Evolutionary conservation across 1,140 invertebrate genomes (phyloP), one percentile per base, ranked within the genome.

Genomic region (Acromyrmex echinatior): DNA sequence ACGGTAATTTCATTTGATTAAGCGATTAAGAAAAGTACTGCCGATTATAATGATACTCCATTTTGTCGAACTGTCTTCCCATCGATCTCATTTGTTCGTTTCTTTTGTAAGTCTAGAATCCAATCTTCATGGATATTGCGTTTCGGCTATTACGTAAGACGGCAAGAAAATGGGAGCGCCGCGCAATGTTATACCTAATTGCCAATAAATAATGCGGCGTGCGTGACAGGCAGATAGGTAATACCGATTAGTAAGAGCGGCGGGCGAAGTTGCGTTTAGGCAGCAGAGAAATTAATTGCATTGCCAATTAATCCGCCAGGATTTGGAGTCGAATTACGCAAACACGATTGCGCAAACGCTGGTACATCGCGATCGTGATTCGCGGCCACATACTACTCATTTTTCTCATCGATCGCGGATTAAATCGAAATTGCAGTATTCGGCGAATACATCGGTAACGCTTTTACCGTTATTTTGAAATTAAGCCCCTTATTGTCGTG

Each of bases 281-380:
- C 45, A 68, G 39, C 21, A 49, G 85, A 80, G 88, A 84, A 90
- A 90, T 90, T 90, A 90, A 90, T 90, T 90, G 89, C 88, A 56
- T 65, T 80, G 87, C 35, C 86, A 66, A 86, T 76, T 89, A 90
- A 90, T 90, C 88, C 86, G 58, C 88, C 78, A 73, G 87, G 82
- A 90, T 90, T 90, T 90, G 76, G 88, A 87, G 89, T 82, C 88
- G 78, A 89, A 90, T 90, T 90, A 90, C 89, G 88, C 84, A 90
- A 90, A 87, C 74, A 88, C 85, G 86, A 90, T 90, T 80, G 77
- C 73, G 65, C 74, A 63, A 51, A 25, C 63, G 78, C 71, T 65
- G 80, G 60, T 73, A 45, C 56, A 74, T 73, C 51, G 53, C 35
- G 53, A 31, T 73, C 65, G n/a, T 35, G 63, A 60, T 58, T 62